Evolutionary conservation across 2,888 invertebrate species (phyloP).

Genomic region (Morpho deidamia): DNA sequence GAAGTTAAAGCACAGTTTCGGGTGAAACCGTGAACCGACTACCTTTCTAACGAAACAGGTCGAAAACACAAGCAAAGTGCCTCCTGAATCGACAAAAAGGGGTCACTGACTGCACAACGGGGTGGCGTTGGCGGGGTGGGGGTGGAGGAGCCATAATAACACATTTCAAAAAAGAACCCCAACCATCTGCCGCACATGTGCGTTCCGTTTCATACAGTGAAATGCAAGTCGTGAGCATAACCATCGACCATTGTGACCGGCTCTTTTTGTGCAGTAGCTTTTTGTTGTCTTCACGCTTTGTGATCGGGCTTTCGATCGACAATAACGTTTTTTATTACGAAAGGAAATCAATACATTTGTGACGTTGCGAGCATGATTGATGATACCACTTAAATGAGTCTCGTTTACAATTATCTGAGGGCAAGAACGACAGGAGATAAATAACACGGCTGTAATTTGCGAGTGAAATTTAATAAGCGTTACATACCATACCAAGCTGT

Average conservation of each 20-base stretch:
- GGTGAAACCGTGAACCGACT: background rate
- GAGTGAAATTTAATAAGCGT: slow-evolving; percentile 2
- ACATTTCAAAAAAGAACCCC: slow-evolving; percentile 70
- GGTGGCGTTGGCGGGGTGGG: slow-evolving; percentile 39
- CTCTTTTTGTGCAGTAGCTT: slow-evolving; percentile 64
- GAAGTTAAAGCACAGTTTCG: slow-evolving; percentile 1
- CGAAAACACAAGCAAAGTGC: slow-evolving; percentile 51
- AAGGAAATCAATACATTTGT: slow-evolving; percentile 64
- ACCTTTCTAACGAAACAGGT: slow-evolving; percentile 47
- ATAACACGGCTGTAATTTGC: slow-evolving; percentile 9
- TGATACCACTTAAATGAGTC: slow-evolving; percentile 25
- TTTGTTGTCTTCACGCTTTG: slow-evolving; percentile 70
- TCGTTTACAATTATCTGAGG: slow-evolving; percentile 22
- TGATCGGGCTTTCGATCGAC: slow-evolving; percentile 65
- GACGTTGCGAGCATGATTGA: slow-evolving; percentile 36
- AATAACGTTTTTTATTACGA: slow-evolving; percentile 58
- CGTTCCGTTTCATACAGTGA: slow-evolving; percentile 57
- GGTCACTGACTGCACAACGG: slow-evolving; percentile 69
- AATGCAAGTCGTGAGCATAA: slow-evolving; percentile 67
- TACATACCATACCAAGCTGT: slow-evolving; percentile 14
- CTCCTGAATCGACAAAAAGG: slow-evolving; percentile 53
- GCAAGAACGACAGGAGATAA: slow-evolving; percentile 20
- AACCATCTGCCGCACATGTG: slow-evolving; percentile 75
- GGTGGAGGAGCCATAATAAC: slow-evolving; percentile 58
- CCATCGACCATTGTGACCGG: slow-evolving; percentile 43